Evolutionary conservation across 2,888 invertebrate genomes (phyloP).

Genomic region (Serrognathus titanus): DNA sequence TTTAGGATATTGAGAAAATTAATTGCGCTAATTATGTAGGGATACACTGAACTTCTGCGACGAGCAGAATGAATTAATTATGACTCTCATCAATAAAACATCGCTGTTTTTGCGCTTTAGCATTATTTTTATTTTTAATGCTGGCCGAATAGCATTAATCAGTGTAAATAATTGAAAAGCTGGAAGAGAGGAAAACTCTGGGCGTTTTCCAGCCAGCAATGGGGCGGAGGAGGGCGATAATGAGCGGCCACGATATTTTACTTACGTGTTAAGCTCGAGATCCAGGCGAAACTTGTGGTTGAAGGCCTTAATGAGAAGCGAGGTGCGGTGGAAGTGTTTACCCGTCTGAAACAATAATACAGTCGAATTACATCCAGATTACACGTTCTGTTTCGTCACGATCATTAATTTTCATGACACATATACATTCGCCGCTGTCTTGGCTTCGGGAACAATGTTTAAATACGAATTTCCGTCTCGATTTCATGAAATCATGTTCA

Average conservation of each 20-base stretch:
- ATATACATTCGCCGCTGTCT: no score
- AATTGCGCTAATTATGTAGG: no score
- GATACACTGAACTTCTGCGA: no score
- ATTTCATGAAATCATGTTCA: no score
- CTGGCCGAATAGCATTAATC: conserved; percentile 2
- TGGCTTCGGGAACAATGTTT: no score
- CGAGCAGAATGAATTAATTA: no score
- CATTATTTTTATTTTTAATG: neutral
- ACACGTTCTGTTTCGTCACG: neutral
- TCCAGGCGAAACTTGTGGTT: conserved; percentile 94
- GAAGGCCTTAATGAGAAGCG: conserved; percentile 94
- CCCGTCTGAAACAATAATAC: conserved; percentile 71
- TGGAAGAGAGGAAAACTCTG: conserved; percentile 1
- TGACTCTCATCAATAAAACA: no score
- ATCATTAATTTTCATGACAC: neutral
- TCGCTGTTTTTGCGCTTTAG: no score
- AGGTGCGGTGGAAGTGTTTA: conserved; percentile 92
- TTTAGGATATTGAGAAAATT: no score
- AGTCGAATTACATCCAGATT: conserved; percentile 13
- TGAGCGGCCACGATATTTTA: conserved; percentile 40
- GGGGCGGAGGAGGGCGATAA: neutral
- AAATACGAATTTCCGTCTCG: no score
- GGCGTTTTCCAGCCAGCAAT: no score
- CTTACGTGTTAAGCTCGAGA: conserved; percentile 95
- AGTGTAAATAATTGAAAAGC: conserved; percentile 10